A percentile compares a stretch with the other conserved stretches of the same genome.
Evolutionary conservation across 2,797 vertebrate species (phyloP).

Genomic region (Alfaro cultratus): DNA sequence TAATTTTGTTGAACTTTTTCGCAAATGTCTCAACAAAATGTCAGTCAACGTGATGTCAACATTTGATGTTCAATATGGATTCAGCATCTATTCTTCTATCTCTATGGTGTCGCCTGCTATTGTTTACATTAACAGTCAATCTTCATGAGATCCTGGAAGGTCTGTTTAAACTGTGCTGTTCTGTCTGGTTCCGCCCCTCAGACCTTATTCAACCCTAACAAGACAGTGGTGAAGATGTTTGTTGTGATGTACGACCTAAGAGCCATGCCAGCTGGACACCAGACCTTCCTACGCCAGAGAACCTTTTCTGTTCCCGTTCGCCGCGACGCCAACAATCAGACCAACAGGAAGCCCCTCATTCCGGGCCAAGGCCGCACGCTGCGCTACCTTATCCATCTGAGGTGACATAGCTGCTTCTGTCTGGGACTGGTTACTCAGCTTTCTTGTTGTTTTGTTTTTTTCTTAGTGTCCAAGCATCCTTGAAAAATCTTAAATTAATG

Average conservation of each 20-base stretch:
- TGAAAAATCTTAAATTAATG: too few species aligned
- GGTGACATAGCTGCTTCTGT: slow-evolving; percentile 74
- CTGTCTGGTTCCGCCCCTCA: slow-evolving; percentile 60
- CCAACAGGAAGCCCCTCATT: slow-evolving; percentile 84
- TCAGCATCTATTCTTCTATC: not conserved
- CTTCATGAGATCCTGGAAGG: not conserved
- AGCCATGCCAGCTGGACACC: slow-evolving; percentile 97
- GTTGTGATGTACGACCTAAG: slow-evolving; percentile 97
- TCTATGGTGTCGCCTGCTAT: not conserved
- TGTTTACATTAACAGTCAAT: not conserved
- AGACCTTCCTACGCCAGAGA: slow-evolving; percentile 99
- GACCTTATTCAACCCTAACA: slow-evolving; percentile 99
- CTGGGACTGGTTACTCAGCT: not conserved
- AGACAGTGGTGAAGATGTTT: slow-evolving; percentile 99
- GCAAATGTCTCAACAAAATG: not conserved
- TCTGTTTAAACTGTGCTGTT: slow-evolving; percentile 6
- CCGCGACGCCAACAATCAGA: slow-evolving; percentile 87
- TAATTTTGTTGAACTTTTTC: not conserved
- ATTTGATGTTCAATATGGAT: not conserved
- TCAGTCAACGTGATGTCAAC: not conserved
- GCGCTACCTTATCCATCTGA: slow-evolving; percentile 99
- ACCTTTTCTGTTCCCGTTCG: slow-evolving; percentile 98
- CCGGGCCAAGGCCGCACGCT: slow-evolving; percentile 89
- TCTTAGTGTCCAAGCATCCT: too few species aligned
- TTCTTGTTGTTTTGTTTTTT: slow-evolving; percentile 1